Evolutionary conservation across 2,888 invertebrate genomes (phyloP).

Genomic region (Netelia virgata): DNA sequence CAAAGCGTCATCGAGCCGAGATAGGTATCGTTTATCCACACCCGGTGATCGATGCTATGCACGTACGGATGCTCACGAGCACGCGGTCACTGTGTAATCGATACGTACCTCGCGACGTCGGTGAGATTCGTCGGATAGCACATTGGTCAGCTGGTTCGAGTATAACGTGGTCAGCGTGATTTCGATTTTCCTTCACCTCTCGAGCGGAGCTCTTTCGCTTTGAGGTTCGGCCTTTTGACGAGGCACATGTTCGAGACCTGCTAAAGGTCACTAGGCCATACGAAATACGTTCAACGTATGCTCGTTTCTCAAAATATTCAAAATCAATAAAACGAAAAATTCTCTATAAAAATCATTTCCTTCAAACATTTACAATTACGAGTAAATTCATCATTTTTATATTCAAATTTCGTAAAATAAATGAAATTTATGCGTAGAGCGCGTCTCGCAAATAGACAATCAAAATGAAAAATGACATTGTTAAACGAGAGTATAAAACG

Average conservation of each 20-base stretch:
- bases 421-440: neutral
- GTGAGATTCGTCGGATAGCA: neutral
- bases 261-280: neutral
- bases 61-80: neutral
- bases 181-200: neutral
- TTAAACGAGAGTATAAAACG: neutral
- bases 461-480: neutral
- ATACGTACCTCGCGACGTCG: neutral
- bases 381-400: neutral
- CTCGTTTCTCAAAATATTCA: neutral
- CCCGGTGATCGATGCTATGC: neutral
- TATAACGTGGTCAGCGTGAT: constrained; percentile 4
- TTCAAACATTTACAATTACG: no score
- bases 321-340: neutral
- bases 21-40: neutral
- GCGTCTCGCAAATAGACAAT: neutral
- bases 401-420: neutral
- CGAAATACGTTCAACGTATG: neutral
- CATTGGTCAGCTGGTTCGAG: neutral
- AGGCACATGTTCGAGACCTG: neutral
- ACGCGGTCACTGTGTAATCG: neutral
- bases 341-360: no score
- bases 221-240: neutral
- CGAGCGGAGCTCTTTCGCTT: neutral
- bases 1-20: constrained; percentile 29